phyloP scores from a whole-genome alignment of 2,888 invertebrate species.

The Hoplodrina blanda region DNA sequence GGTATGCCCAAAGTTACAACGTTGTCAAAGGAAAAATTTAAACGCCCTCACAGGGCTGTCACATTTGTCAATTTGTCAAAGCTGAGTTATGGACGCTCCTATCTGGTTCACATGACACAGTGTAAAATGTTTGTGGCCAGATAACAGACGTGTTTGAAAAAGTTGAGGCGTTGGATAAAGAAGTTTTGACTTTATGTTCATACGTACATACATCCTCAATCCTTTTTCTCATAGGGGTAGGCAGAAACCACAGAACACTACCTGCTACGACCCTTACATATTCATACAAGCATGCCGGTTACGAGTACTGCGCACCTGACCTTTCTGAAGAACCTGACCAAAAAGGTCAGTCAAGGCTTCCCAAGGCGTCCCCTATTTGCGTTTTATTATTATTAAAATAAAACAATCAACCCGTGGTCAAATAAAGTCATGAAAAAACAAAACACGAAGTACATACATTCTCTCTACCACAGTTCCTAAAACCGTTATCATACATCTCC shows the following conservation, averaged over 20 bases:
- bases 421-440: not conserved
- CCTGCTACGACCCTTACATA: too few species aligned
- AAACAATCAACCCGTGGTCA: not conserved
- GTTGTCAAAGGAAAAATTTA: conserved; percentile 69
- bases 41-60: conserved; percentile 51
- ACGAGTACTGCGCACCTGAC: too few species aligned
- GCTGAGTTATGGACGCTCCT: conserved; percentile 48
- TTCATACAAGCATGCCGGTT: too few species aligned
- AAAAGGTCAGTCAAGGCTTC: too few species aligned
- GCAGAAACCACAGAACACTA: too few species aligned
- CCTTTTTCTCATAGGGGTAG: too few species aligned
- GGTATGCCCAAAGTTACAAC: conserved; percentile 58
- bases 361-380: too few species aligned
- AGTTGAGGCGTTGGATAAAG: conserved; percentile 16
- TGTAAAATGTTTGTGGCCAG: conserved; percentile 46
- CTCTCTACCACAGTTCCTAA: conserved; percentile 9
- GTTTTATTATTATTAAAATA: not conserved
- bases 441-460: not conserved
- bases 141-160: conserved; percentile 24
- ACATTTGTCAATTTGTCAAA: conserved; percentile 66
- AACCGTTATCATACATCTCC: conserved; percentile 14
- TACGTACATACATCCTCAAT: not conserved
- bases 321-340: too few species aligned
- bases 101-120: conserved; percentile 22
- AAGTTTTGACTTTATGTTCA: not conserved